Evolutionary conservation across 1,140 invertebrate genomes (phyloP).

Genomic region (Ectropis grisescens): DNA sequence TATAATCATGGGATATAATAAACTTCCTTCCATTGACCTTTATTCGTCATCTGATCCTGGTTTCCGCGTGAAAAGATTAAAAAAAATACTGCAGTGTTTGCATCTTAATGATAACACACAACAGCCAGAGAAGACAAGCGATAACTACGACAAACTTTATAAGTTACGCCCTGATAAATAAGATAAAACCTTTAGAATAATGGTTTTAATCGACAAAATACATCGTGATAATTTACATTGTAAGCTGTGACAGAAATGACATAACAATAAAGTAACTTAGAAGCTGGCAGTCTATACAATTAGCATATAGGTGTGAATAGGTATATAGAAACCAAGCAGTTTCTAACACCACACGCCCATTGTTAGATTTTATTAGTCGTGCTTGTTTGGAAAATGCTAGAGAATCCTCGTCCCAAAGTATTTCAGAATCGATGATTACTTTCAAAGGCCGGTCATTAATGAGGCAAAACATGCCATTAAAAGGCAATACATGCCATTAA

Average conservation of each 20-base stretch:
- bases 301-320: no score
- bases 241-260: no score
- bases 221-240: no score
- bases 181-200: conserved; percentile 5
- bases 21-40: background rate
- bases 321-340: no score
- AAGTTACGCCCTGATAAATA: conserved; percentile 10
- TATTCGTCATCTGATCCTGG: conserved; percentile 2
- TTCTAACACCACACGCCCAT: no score
- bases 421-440: conserved; percentile 26
- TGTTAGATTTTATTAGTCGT: conserved; percentile 6
- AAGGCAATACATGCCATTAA: conserved; percentile 19
- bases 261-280: no score
- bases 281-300: no score
- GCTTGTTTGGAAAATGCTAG: background rate
- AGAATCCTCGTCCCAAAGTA: conserved; percentile 3
- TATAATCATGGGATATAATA: no score
- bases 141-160: conserved; percentile 11
- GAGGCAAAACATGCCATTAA: conserved; percentile 1
- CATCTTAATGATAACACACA: conserved; percentile 10
- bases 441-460: conserved; percentile 13
- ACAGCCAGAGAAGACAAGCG: conserved; percentile 3
- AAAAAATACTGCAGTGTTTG: conserved; percentile 11
- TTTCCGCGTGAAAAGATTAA: conserved; percentile 4
- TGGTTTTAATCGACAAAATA: no score